Base-by-base conservation (phyloP, 2,113 vertebrate genomes). In the Pomatostomus ruficeps region DNA sequence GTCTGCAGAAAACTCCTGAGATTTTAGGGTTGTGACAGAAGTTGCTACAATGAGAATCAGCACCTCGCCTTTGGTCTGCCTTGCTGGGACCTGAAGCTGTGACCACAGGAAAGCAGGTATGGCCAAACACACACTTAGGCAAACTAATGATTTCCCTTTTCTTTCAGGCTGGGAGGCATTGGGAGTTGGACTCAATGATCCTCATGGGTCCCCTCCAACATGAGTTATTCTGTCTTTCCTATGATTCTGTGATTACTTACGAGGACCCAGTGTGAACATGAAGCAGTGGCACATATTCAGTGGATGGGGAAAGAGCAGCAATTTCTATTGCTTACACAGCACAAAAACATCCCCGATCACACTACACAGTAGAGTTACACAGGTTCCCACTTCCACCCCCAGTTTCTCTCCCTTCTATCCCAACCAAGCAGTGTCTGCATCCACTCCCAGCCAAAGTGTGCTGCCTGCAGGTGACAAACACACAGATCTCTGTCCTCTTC, bases 341-440 rank as follows among this genome's bases (percentile, higher is more conserved):
- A n/a, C 5, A 3, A 10, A 20, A 1, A 16, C 45, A 48, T 8
- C 59, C 28, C 35, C 33, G 29, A 46, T 35, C 14, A 20, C 3
- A 3, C 14, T 63, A 58, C 51, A 38, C 26, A 33, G 33, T 16
- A 33, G 51, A 16, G 16, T 35, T 6, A 42, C 3, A 46, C 10
- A 29, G 51, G 25, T 28, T 66, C 26, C 52, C 6, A 10, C 42
- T 48, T 54, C 12, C 23, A 67, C 1, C 13, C 2, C 14, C 28
- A 33, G 35, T 9, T 87, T 79, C 21, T 28, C 16, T 85, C 49
- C 12, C 7, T 35, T 26, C 45, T 72, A 9, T 10, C 4, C 49
- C 36, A 61, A 1, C 2, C 0, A 0, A 68, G 18, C 33, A 42
- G 23, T 1, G 3, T 14, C 58, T 35, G 4, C 28, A 48, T 62